These are phyloP conservation scores for Philonicus albiceps DNA, from an alignment of 2,888 invertebrate species.

Conservation along the genomic window DNA sequence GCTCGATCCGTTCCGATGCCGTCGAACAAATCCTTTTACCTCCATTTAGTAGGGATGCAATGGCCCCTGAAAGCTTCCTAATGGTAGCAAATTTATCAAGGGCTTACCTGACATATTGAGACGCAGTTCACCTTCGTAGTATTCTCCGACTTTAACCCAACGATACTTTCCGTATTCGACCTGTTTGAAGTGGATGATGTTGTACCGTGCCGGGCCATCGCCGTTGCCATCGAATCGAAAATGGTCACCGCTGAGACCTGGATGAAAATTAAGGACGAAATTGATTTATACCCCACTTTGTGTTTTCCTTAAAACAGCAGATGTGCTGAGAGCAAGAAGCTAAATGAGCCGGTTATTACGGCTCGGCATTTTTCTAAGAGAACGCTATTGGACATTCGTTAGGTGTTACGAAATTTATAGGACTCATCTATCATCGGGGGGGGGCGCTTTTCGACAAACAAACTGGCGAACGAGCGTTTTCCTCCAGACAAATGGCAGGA, in stretches of 20 bases:
- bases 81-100: not conserved
- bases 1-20: not conserved
- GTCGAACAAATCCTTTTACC: not conserved
- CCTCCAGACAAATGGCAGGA: not conserved
- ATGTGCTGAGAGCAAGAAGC: not conserved
- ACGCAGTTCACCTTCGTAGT: slow-evolving; percentile 80
- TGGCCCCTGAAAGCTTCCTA: not conserved
- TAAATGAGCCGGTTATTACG: slow-evolving; percentile 17
- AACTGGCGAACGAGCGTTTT: not conserved
- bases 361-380: not conserved
- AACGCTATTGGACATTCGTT: not conserved
- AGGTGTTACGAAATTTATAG: slow-evolving; percentile 28
- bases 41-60: not conserved
- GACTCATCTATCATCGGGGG: slow-evolving; percentile 12
- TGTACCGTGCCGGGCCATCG: slow-evolving; percentile 94
- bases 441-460: slow-evolving; percentile 9
- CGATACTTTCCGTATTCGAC: slow-evolving; percentile 74
- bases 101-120: slow-evolving; percentile 80
- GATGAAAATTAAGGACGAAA: slow-evolving; percentile 5
- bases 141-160: slow-evolving; percentile 89
- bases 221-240: slow-evolving; percentile 91
- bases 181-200: slow-evolving; percentile 95
- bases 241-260: slow-evolving; percentile 87
- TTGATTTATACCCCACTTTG: slow-evolving; percentile 17
- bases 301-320: not conserved